Base-by-base conservation (phyloP, 2,113 vertebrate species). In the Acrocephalus kingi region DNA sequence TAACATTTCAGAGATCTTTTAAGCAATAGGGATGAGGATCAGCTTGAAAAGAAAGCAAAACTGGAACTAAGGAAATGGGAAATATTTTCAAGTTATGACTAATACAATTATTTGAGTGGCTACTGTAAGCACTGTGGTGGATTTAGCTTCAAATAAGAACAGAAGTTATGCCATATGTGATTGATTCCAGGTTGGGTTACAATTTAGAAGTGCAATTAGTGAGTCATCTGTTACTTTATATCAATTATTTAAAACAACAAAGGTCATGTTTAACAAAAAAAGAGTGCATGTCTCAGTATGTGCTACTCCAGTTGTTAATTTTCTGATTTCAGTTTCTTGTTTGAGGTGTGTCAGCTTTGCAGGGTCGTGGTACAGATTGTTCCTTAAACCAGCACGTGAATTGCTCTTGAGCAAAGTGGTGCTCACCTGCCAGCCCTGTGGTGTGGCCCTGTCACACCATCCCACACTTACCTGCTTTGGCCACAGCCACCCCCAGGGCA, bases 131-230 rank as follows among this genome's bases (percentile, higher is more conserved):
- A 8, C 41, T 76, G 89, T 82, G 81, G 89, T 84, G 93, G 77
- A 82, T 95, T 94, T 61, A 79, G 80, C 89, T 94, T 91, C 77
- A 75, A 81, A 49, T 79, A 80, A 84, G 80, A 92, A 68, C 76
- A 91, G 76, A 79, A 94, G 67, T 95, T 95, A 51, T 64, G 91
- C 69, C n/a, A 11, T 69, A 66, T 94, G 81, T 79, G 87, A 96
- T 95, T 94, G 93, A 97, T 95, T 95, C 80, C 81, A 95, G 94
- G 89, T 95, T 95, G 77, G 71, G 74, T 95, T 94, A 89, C 89
- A 84, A 46, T 91, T 89, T 84, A 82, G 92, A 89, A 72, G 58
- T 46, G 87, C 94, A 95, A 94, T 96, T 95, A 95, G 84, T 92
- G 94, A 96, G 66, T 95, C 89, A 95, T 95, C 87, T 95, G 89